Conservation (phyloP, 2,797 vertebrate genomes). For the Dicrostonyx torquatus region DNA sequence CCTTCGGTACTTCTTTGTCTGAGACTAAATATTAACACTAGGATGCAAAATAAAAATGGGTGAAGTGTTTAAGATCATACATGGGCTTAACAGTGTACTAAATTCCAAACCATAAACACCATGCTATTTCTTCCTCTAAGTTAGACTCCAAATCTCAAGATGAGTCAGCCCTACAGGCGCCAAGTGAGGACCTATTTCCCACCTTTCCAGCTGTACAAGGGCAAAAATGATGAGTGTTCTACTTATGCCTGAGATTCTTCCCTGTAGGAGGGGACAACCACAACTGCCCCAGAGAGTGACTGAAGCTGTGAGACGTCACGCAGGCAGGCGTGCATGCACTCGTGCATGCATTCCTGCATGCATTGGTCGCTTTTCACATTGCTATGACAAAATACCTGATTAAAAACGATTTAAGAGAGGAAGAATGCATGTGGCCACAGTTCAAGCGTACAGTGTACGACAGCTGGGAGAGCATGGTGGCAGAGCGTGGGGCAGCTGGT, state of each 20-base stretch:
- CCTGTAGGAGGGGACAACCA: background rate
- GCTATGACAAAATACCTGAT: background rate
- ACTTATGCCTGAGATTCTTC: background rate
- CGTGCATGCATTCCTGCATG: background rate
- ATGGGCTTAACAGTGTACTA: background rate
- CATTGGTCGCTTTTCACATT: background rate
- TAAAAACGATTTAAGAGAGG: background rate
- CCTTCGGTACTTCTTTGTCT: background rate
- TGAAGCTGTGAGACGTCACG: background rate
- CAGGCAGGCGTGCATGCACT: background rate
- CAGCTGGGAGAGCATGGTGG: too few species aligned
- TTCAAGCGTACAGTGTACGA: background rate
- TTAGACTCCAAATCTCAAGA: background rate
- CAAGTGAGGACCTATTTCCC: too few species aligned
- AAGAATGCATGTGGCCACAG: background rate
- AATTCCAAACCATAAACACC: background rate
- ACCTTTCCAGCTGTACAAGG: background rate
- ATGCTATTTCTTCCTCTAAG: background rate
- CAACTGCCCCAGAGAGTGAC: background rate
- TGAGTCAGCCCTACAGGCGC: background rate
- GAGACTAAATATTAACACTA: background rate
- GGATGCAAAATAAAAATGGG: background rate
- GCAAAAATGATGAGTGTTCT: background rate
- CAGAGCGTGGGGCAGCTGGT: too few species aligned
- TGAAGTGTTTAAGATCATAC: background rate